These are phyloP conservation scores for Prinia subflava DNA, from an alignment of 2,113 vertebrate genomes.

Conservation along the genomic window DNA sequence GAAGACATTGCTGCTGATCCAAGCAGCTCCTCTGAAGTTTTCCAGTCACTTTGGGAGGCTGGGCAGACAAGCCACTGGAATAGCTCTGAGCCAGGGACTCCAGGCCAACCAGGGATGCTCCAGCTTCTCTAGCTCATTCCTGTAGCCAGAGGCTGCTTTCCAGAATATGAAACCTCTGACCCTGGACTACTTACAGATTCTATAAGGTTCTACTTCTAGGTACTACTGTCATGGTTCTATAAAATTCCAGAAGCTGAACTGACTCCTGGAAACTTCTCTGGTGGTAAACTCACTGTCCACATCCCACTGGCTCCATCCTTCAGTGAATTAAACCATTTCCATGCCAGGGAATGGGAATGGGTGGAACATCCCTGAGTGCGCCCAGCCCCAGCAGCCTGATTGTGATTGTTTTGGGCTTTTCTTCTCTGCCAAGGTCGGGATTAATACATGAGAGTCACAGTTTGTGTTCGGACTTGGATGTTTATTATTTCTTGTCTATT, in stretches of 20 bases:
- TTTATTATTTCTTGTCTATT: too few species aligned
- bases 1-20: not conserved
- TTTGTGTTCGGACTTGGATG: too few species aligned
- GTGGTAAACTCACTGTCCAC: not conserved
- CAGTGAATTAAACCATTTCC: not conserved
- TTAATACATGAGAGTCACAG: too few species aligned
- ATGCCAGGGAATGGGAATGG: not conserved
- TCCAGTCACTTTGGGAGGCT: not conserved
- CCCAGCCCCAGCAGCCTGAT: not conserved
- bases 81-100: not conserved
- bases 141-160: not conserved
- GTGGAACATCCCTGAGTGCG: accelerated
- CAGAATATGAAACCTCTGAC: not conserved
- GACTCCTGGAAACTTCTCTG: not conserved
- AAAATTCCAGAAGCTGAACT: not conserved
- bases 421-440: too few species aligned
- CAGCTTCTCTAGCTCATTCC: not conserved
- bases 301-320: not conserved
- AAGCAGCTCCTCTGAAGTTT: not conserved
- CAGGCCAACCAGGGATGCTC: not conserved
- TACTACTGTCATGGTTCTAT: not conserved
- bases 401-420: too few species aligned
- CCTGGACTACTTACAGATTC: not conserved
- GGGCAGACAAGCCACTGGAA: not conserved
- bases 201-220: not conserved